phyloP scores from a whole-genome alignment of 2,113 vertebrate genomes.

The Pachycephala philippinensis region DNA sequence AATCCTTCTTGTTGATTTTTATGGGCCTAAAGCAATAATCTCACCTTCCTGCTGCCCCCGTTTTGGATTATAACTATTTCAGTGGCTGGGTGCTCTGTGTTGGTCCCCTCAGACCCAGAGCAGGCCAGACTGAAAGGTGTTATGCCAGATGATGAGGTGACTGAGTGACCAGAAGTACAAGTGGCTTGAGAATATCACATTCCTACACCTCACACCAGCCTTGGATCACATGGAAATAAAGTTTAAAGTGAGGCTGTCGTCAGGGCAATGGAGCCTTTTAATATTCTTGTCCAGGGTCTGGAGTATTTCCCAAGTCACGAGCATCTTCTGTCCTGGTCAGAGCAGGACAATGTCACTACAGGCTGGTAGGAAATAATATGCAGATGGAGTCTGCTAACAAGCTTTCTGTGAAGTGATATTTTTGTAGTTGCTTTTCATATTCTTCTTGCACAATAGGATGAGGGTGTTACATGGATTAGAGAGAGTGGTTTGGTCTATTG shows the following conservation, averaged over 20 bases:
- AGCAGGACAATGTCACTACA: neutral
- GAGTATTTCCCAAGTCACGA: neutral
- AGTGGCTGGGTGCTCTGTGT: neutral
- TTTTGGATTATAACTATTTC: neutral
- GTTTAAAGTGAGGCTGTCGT: neutral
- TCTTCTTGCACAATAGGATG: neutral
- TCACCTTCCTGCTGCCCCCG: neutral
- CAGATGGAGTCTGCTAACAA: neutral
- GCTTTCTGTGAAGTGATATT: neutral
- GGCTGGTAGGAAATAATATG: neutral
- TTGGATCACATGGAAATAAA: neutral
- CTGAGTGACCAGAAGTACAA: neutral
- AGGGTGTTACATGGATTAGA: neutral
- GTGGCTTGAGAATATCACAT: neutral
- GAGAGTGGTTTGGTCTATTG: neutral
- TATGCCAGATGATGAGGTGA: neutral
- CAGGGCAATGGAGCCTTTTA: neutral
- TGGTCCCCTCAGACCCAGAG: neutral
- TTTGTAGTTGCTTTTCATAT: neutral
- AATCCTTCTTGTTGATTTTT: neutral
- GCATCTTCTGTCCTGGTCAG: neutral
- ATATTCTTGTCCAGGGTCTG: neutral
- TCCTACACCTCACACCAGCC: neutral
- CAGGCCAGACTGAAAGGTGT: neutral
- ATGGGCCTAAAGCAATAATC: neutral